Conservation (phyloP, 2,797 vertebrate species). For the Lagodon rhomboides region DNA sequence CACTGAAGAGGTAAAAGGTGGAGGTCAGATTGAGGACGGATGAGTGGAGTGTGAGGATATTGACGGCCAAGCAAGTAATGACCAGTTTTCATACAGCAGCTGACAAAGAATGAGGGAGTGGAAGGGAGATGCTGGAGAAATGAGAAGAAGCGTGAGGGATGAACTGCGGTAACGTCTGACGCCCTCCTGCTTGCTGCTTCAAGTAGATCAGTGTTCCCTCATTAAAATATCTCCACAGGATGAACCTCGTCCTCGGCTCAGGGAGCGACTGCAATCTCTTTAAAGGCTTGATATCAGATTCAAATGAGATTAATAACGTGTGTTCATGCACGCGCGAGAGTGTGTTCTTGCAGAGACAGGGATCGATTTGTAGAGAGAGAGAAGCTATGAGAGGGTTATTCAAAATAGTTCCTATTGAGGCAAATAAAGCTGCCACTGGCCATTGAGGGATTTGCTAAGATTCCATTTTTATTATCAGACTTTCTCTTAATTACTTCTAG, state of each 20-base stretch:
- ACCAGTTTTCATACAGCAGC: constrained; percentile 3
- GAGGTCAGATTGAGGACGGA: constrained; percentile 2
- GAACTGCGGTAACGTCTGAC: constrained; percentile 62
- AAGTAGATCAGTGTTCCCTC: constrained; percentile 76
- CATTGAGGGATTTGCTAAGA: constrained; percentile 60
- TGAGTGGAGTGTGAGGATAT: constrained; percentile 13
- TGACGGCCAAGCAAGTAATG: constrained; percentile 24
- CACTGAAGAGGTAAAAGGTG: constrained; percentile 20
- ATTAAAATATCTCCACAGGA: constrained; percentile 74
- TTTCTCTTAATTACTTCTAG: constrained; percentile 41
- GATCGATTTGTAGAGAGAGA: constrained; percentile 37
- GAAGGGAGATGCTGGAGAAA: constrained; percentile 28
- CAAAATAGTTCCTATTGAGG: constrained; percentile 62
- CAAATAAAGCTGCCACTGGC: constrained; percentile 57
- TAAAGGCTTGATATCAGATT: constrained; percentile 40
- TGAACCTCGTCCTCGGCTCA: constrained; percentile 60
- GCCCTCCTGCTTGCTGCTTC: constrained; percentile 65
- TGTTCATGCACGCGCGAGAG: constrained; percentile 29
- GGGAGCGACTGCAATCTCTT: constrained; percentile 40
- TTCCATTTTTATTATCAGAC: constrained; percentile 34
- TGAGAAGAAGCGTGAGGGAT: constrained; percentile 42
- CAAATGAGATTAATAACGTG: constrained; percentile 47
- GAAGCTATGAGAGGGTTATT: constrained; percentile 40
- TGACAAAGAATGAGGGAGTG: constrained; percentile 13
- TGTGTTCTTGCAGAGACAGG: constrained; percentile 46